Evolutionary conservation across 2,888 invertebrate species (phyloP).

Genomic region (Xanthia icteritia): DNA sequence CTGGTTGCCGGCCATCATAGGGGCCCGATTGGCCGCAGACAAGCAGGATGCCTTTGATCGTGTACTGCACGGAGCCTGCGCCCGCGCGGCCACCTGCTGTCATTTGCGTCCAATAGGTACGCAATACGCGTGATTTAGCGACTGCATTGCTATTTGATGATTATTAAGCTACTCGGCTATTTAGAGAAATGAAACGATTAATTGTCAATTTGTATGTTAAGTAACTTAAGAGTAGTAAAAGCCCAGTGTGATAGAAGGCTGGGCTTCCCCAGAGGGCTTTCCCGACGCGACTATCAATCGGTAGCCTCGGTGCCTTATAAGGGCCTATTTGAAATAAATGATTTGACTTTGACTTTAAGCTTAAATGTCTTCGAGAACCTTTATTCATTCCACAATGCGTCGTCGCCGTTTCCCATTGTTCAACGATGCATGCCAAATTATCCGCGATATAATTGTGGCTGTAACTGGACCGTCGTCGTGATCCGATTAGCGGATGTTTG

Average conservation of each 20-base stretch:
- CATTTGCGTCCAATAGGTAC: neutral
- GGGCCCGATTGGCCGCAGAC: slow-evolving; percentile 11
- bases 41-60: slow-evolving; percentile 21
- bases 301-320: too few species aligned
- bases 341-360: too few species aligned
- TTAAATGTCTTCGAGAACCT: too few species aligned
- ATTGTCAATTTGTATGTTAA: too few species aligned
- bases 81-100: slow-evolving; percentile 1
- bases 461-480: neutral
- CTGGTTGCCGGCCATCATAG: slow-evolving; percentile 4
- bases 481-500: slow-evolving; percentile 16
- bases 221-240: too few species aligned
- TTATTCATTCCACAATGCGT: too few species aligned
- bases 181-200: too few species aligned
- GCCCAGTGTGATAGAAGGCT: too few species aligned
- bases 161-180: neutral
- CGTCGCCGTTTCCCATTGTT: neutral
- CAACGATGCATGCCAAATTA: neutral
- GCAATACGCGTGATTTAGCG: slow-evolving; percentile 14
- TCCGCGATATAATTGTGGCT: neutral
- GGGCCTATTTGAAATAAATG: too few species aligned
- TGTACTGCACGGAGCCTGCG: neutral
- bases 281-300: too few species aligned
- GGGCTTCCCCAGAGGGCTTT: too few species aligned
- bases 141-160: neutral